Base-by-base conservation (phyloP, 2,797 vertebrate genomes). In the Pygocentrus nattereri region DNA sequence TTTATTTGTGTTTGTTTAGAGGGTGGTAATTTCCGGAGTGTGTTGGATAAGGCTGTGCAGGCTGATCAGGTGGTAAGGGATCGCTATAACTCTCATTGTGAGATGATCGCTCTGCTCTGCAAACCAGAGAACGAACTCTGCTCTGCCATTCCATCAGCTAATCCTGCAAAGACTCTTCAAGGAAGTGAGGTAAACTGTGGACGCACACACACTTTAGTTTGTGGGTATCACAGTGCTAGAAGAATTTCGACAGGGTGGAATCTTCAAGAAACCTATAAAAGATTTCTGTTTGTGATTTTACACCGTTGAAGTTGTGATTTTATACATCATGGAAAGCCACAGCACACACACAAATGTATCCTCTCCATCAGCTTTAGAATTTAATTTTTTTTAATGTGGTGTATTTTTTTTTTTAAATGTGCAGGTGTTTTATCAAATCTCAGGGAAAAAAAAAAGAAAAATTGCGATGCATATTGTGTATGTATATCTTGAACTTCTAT, bases 151-250 rank as follows among this genome's bases (percentile, higher is more conserved):
- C 98, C 98, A 76, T 99, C 98, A 44, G 97, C 97, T 70, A 99
- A 99, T 91, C 98, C 98, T 1, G 95, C 97, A 68, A 98, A 96
- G 92, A 98, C 97, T 5, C 93, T 99, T 85, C 98, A 99, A 88
- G 98, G 98, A 89, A 99, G 94, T 15, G 98, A 99, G 97, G 98
- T 98, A 92, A 90, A n/a, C 2, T 11, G 8, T 25, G 6, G n/a
- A 58, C 23, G 47, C 2, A 50, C n/a, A 74, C 31, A 38, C 11
- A n/a, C 4, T 41, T 67, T 21, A 31, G 12, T 31, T 31, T 3
- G 11, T 13, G 58, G 18, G 10, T 7, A 12, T 27, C 15, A 64
- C 18, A 65, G 5, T 30, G 16, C 16, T 64, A 34, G 4, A 12
- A 10, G 58, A 11, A 23, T 61, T 61, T 61, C 5, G 8, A 19